Evolutionary conservation across 2,797 vertebrate genomes (phyloP).

Genomic region (Alcedo quadribrachys): DNA sequence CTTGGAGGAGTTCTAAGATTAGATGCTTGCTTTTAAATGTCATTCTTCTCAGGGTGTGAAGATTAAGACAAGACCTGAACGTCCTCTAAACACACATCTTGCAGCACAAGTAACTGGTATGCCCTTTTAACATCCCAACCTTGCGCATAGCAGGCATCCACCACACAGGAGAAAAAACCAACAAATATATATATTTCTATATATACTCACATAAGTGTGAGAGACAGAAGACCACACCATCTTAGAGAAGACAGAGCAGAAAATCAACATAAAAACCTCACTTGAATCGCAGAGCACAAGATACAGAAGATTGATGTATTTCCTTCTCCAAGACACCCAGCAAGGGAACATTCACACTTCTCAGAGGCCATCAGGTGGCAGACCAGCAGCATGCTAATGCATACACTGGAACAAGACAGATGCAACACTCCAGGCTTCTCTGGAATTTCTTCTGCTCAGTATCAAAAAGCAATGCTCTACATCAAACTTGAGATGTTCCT

Average conservation of each 20-base stretch:
- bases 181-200: not conserved
- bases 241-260: not conserved
- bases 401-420: not conserved
- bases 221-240: not conserved
- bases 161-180: not conserved
- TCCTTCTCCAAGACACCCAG: not conserved
- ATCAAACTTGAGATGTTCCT: not conserved
- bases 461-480: not conserved
- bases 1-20: not conserved
- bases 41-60: not conserved
- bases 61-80: not conserved
- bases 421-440: not conserved
- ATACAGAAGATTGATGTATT: not conserved
- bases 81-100: not conserved
- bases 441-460: not conserved
- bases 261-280: not conserved
- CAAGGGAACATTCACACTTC: not conserved
- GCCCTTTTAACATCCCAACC: not conserved
- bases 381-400: not conserved
- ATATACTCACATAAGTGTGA: not conserved
- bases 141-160: not conserved
- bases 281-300: not conserved
- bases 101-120: not conserved
- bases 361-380: not conserved
- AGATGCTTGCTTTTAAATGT: not conserved